These are phyloP conservation scores for Ceratosolen solmsi DNA, from an alignment of 1,140 invertebrate genomes.

Conservation along the genomic window DNA sequence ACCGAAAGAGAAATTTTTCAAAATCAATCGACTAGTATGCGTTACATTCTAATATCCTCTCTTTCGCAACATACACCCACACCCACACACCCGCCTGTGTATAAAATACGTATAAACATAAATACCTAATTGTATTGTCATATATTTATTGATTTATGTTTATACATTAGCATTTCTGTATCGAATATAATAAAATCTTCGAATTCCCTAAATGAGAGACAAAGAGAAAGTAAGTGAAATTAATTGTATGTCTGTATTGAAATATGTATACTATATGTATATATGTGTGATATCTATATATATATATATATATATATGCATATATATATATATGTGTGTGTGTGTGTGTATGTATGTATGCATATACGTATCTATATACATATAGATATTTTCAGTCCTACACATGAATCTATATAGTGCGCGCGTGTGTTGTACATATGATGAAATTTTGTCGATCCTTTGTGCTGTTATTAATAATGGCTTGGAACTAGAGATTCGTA, in stretches of 20 bases:
- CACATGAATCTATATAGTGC: constrained; percentile 40
- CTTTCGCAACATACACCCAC: not conserved
- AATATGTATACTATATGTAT: no score
- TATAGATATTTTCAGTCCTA: constrained; percentile 30
- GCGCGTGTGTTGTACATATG: constrained; percentile 64
- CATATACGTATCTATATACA: constrained; percentile 28
- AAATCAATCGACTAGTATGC: no score
- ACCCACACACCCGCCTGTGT: not conserved
- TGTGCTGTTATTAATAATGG: constrained; percentile 57
- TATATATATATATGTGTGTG: not conserved
- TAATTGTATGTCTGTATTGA: not conserved
- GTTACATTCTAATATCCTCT: not conserved
- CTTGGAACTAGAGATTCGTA: constrained; percentile 58
- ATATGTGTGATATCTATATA: not conserved
- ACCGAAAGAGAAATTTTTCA: not conserved
- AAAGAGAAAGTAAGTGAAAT: not conserved
- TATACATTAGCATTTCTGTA: constrained; percentile 8
- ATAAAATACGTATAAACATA: constrained; percentile 3
- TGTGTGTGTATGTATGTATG: constrained; percentile 2
- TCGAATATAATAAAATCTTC: not conserved
- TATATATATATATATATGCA: constrained; percentile 10
- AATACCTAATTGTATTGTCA: constrained; percentile 11
- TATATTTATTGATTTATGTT: constrained; percentile 23
- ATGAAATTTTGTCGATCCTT: constrained; percentile 58
- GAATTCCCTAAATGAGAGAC: not conserved